Evolutionary conservation across 2,113 vertebrate genomes (phyloP).

Genomic region (Jacana jacana): DNA sequence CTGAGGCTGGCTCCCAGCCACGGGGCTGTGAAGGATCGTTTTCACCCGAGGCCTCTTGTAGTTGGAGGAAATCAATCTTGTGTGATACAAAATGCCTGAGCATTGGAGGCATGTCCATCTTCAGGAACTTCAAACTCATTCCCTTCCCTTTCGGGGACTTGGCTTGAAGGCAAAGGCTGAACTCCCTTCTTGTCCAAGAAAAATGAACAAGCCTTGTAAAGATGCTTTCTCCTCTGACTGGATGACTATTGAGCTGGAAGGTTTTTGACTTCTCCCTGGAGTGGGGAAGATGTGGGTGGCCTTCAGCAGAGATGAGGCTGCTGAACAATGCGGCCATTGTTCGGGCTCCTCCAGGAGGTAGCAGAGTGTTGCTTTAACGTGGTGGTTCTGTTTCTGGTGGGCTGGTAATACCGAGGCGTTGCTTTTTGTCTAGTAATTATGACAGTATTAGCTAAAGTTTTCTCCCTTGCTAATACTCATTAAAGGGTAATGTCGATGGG

Average conservation of each 20-base stretch:
- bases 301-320: conserved; percentile 42
- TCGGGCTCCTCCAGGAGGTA: conserved; percentile 32
- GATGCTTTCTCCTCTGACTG: conserved; percentile 50
- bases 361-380: conserved; percentile 4
- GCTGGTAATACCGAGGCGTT: neutral
- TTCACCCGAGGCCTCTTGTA: conserved; percentile 55
- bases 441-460: neutral
- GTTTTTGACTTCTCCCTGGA: conserved; percentile 34
- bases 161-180: conserved; percentile 50
- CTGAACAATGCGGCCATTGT: conserved; percentile 52
- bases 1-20: conserved; percentile 47
- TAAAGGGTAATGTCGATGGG: neutral
- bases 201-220: conserved; percentile 44
- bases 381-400: conserved; percentile 12
- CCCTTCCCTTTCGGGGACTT: conserved; percentile 24
- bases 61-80: conserved; percentile 48
- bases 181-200: conserved; percentile 37
- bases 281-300: conserved; percentile 56
- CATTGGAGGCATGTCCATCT: conserved; percentile 30
- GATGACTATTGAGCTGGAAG: conserved; percentile 42
- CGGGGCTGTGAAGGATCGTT: conserved; percentile 28
- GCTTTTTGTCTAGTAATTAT: conserved; percentile 30
- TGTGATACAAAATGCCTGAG: conserved; percentile 15
- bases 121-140: conserved; percentile 37
- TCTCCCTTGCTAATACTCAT: neutral